A percentile compares a stretch with the other conserved stretches of the same genome.
Conservation (phyloP, 2,113 vertebrate species). For the Dipodomys spectabilis region DNA sequence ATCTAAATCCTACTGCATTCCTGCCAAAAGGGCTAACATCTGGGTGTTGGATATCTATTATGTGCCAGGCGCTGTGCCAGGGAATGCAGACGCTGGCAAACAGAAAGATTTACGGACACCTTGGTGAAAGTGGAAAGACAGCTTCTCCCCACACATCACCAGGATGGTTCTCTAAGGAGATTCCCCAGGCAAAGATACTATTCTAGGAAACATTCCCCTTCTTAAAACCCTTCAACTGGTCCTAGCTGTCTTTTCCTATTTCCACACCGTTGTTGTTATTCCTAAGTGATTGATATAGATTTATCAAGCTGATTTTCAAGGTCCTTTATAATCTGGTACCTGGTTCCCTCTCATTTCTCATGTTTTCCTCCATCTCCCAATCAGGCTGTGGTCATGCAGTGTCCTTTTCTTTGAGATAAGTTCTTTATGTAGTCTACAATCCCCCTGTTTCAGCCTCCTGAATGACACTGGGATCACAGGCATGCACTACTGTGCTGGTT, state of each 20-base stretch:
- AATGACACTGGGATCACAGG: no score
- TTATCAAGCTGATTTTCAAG: background rate
- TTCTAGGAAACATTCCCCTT: background rate
- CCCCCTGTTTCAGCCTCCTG: no score
- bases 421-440: background rate
- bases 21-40: background rate
- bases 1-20: background rate
- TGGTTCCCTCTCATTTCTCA: background rate
- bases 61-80: background rate
- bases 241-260: background rate
- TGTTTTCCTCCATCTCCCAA: background rate
- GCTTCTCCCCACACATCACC: background rate
- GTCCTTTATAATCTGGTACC: background rate
- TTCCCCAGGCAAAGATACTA: background rate
- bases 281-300: no score
- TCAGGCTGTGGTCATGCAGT: background rate
- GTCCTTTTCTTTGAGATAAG: background rate
- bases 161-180: background rate
- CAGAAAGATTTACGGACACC: background rate
- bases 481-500: no score
- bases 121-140: conserved; percentile 9
- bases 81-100: background rate
- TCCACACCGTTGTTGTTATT: background rate
- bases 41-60: background rate
- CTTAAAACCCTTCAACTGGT: background rate